phyloP scores from a whole-genome alignment of 2,888 invertebrate genomes.

The Ornithoptera alexandrae region DNA sequence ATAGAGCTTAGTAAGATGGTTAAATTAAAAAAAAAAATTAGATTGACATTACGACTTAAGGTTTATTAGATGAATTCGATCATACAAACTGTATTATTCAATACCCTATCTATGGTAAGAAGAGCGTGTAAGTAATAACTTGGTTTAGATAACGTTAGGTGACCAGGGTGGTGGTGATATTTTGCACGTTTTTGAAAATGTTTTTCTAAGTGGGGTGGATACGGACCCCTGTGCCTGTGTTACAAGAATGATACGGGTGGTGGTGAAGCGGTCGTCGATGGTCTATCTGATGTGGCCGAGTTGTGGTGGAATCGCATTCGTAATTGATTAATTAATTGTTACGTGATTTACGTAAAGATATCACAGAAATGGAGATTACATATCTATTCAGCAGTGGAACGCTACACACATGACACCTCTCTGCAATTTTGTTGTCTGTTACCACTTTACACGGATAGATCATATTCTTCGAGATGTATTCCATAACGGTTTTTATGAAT shows the following conservation, averaged over 20 bases:
- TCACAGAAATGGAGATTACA: slow-evolving; percentile 69
- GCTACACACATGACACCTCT: slow-evolving; percentile 57
- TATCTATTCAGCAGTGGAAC: slow-evolving; percentile 68
- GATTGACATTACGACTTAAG: slow-evolving; percentile 71
- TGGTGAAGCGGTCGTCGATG: slow-evolving; percentile 56
- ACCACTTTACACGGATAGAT: slow-evolving; percentile 17
- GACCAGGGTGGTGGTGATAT: slow-evolving; percentile 80
- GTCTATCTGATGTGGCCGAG: slow-evolving; percentile 51
- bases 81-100: slow-evolving; percentile 72
- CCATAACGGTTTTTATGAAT: not conserved
- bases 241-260: slow-evolving; percentile 55
- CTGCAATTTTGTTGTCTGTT: slow-evolving; percentile 30
- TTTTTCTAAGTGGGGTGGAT: slow-evolving; percentile 66
- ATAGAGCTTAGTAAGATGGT: slow-evolving; percentile 79
- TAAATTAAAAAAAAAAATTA: slow-evolving; percentile 65
- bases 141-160: slow-evolving; percentile 78
- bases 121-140: slow-evolving; percentile 73
- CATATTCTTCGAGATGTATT: not conserved
- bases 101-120: slow-evolving; percentile 66
- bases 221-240: slow-evolving; percentile 66
- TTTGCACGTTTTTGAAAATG: slow-evolving; percentile 80
- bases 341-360: slow-evolving; percentile 47
- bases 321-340: slow-evolving; percentile 52
- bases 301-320: slow-evolving; percentile 60
- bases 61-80: slow-evolving; percentile 68